A percentile compares a stretch with the other conserved stretches of the same genome.
Evolutionary conservation across 2,888 invertebrate genomes (phyloP).

Genomic region (Phalangium opilio): DNA sequence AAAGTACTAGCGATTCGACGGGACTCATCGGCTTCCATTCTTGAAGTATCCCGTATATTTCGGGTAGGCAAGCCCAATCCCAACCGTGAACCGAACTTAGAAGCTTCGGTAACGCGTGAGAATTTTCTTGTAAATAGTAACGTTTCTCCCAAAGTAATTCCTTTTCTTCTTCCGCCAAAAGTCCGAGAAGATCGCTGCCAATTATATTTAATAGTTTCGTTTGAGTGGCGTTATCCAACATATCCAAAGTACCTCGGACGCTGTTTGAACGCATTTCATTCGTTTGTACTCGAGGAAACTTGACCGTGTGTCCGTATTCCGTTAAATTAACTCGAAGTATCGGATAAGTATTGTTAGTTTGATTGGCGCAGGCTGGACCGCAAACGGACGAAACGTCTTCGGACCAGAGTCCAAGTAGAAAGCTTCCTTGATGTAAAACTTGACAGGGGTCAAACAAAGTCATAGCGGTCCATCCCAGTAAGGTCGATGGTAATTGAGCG

Average conservation of each 20-base stretch:
- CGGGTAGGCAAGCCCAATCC: constrained; percentile 74
- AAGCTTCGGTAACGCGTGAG: constrained; percentile 72
- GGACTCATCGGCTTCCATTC: constrained; percentile 74
- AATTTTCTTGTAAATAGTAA: constrained; percentile 66
- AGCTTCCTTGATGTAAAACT: constrained; percentile 54
- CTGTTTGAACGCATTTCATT: constrained; percentile 38
- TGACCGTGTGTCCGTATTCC: constrained; percentile 49
- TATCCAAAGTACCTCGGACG: constrained; percentile 25
- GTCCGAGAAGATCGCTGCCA: constrained; percentile 51
- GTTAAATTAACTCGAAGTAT: constrained; percentile 34
- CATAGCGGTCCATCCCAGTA: constrained; percentile 80
- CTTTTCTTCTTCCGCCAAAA: constrained; percentile 26
- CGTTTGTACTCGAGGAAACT: constrained; percentile 26
- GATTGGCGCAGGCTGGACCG: constrained; percentile 61
- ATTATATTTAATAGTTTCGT: constrained; percentile 52
- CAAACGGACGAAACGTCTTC: constrained; percentile 61
- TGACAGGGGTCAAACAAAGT: constrained; percentile 73
- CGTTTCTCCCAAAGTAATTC: constrained; percentile 81
- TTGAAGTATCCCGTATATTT: constrained; percentile 68
- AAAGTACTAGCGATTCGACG: constrained; percentile 73
- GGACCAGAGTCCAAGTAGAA: constrained; percentile 70
- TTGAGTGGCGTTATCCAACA: constrained; percentile 56
- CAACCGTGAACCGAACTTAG: constrained; percentile 68
- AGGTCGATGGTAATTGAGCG: constrained; percentile 32
- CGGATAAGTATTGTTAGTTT: constrained; percentile 3